A percentile compares a stretch with the other conserved stretches of the same genome.
Conservation (phyloP, 2,113 vertebrate species). For the Phylloscopus whistleri region DNA sequence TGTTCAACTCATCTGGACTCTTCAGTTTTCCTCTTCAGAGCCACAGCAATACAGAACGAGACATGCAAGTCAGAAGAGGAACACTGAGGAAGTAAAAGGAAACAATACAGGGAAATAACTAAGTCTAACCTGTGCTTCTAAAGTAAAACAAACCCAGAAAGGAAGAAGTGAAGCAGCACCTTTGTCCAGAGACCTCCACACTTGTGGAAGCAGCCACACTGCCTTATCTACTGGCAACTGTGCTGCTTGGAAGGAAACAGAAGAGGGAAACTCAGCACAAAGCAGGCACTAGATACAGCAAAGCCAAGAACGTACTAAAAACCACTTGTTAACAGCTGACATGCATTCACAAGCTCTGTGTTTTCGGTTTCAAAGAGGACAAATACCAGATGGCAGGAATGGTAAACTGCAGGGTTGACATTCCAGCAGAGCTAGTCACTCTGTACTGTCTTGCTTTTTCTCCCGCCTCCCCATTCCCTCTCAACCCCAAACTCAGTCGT, state of each 20-base stretch:
- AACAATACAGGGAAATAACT: constrained; percentile 24
- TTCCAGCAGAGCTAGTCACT: constrained; percentile 70
- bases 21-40: constrained; percentile 61
- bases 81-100: constrained; percentile 62
- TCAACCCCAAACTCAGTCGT: constrained; percentile 77
- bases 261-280: constrained; percentile 71
- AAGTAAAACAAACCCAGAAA: constrained; percentile 63
- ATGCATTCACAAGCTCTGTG: constrained; percentile 90
- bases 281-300: constrained; percentile 86
- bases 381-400: constrained; percentile 79
- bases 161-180: constrained; percentile 64
- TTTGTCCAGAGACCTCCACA: constrained; percentile 44
- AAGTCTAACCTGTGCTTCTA: constrained; percentile 51
- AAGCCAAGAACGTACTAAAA: constrained; percentile 86
- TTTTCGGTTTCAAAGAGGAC: constrained; percentile 78
- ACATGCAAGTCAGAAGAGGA: constrained; percentile 76
- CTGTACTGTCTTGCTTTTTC: constrained; percentile 61
- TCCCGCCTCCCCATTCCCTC: constrained; percentile 67
- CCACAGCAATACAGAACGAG: constrained; percentile 73
- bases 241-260: constrained; percentile 44
- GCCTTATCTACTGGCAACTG: constrained; percentile 32
- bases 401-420: constrained; percentile 74
- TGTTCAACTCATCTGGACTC: constrained; percentile 25
- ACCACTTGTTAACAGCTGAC: constrained; percentile 88
- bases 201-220: constrained; percentile 12